Evolutionary conservation across 2,797 vertebrate genomes (phyloP).

Genomic region (Mus minutoides): DNA sequence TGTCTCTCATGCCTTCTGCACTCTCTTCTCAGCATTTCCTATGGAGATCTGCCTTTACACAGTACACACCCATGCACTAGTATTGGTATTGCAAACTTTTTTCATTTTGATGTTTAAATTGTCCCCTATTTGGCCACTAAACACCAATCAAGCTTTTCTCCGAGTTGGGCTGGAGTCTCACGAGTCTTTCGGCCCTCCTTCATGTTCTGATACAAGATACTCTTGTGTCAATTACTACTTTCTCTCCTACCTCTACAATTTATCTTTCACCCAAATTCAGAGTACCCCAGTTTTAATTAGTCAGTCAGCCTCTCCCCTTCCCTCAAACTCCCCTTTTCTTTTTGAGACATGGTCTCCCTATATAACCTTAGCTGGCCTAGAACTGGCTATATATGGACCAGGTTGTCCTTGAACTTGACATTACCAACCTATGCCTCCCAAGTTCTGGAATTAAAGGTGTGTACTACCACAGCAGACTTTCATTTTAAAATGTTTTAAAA

Average conservation of each 20-base stretch:
- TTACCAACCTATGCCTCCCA: background rate
- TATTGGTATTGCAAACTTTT: background rate
- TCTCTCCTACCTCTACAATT: background rate
- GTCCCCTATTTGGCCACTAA: background rate
- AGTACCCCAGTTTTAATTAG: conserved; percentile 1
- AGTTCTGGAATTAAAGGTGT: background rate
- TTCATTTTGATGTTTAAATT: background rate
- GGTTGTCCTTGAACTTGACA: background rate
- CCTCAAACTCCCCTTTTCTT: background rate
- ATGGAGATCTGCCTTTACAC: background rate
- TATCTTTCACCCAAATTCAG: conserved; percentile 26
- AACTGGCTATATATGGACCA: background rate
- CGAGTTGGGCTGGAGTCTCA: background rate
- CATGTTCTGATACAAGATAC: background rate
- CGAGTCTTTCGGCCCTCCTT: background rate
- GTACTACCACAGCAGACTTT: background rate
- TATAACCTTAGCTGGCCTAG: background rate
- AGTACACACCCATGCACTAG: background rate
- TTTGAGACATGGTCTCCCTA: background rate
- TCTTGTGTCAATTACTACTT: conserved; percentile 39
- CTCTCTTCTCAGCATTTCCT: background rate
- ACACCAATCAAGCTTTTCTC: background rate
- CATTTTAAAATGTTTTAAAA: background rate
- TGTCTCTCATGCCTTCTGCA: background rate
- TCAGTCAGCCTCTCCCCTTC: background rate